Base-by-base conservation (phyloP, 1,140 invertebrate species). In the Pachypsylla venusta region DNA sequence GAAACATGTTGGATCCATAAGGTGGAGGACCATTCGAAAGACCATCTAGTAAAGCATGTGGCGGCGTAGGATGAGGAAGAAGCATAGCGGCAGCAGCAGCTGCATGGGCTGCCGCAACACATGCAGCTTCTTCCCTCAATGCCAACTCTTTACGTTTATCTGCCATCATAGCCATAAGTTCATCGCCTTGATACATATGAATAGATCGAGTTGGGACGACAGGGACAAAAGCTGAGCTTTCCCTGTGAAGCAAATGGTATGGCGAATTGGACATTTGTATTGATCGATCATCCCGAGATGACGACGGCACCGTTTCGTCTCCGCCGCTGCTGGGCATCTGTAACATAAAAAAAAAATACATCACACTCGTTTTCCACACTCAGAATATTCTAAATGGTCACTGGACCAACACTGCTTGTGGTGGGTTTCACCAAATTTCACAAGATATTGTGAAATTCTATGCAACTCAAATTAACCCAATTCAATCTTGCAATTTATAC, bases 121-220 rank as follows among this genome's bases (percentile, higher is more conserved):
- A 69, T 0, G 69, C 71, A 1, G 79, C 81, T 54, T 81, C 81
- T 66, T 84, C 81, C 19, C 81, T 5, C 25, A 84, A 67, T 0
- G 83, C 83, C 56, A 88, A 71, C 65, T 88, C 86, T 67, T 89
- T 89, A 24, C 84, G 74, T 67, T 89, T 89, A 67, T 89, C 86
- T 0, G 83, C 84, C 84, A 89, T 87, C 80, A 88, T 87, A 20
- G 85, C 84, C 76, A 87, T 85, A 60, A 88, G 79, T 62, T 89
- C 85, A 68, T 69, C 77, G 64, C 73, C 81, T 71, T 62, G 75
- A 68, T 64, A 59, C n/a, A 56, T 42, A 79, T 73, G 66, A 66
- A 85, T 74, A 19, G 76, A 75, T 64, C 85, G 75, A n/a, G 84
- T 84, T 27, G 87, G 87, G 42, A 89, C 80, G 7, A 89, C 87